Percentiles rank a stretch among this genome's conserved stretches.
phyloP scores from a whole-genome alignment of 1,140 invertebrate genomes.

The Neoseiulus cucumeris region DNA sequence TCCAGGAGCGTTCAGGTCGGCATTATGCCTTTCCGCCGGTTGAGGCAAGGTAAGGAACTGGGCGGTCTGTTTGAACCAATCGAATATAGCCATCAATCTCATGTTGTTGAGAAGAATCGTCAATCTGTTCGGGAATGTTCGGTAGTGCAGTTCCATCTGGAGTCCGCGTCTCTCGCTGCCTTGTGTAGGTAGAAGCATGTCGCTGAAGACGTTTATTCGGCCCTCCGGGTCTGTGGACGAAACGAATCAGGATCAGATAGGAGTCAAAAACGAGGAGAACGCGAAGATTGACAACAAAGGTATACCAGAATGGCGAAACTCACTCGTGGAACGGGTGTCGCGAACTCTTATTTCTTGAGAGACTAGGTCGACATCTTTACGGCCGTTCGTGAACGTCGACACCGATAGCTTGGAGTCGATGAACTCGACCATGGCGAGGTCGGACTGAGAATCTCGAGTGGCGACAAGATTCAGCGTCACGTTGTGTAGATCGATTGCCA shows the following conservation, averaged over 20 bases:
- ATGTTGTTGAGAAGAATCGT: conserved; percentile 86
- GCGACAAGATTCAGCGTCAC: conserved; percentile 13
- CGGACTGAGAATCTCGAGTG: not conserved
- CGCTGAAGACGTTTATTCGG: conserved; percentile 55
- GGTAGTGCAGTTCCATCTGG: conserved; percentile 63
- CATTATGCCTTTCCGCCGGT: conserved; percentile 19
- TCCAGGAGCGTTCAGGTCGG: not conserved
- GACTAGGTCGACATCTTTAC: conserved; percentile 75
- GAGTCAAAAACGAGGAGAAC: no score
- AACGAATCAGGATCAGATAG: no score
- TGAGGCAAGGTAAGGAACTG: conserved; percentile 43
- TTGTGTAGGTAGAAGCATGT: conserved; percentile 55
- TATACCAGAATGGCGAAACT: conserved; percentile 9
- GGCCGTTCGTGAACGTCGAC: conserved; percentile 61
- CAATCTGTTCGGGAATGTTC: conserved; percentile 42
- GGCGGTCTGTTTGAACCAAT: conserved; percentile 70
- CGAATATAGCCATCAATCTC: conserved; percentile 74
- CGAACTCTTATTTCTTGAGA: conserved; percentile 72
- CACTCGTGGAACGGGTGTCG: conserved; percentile 47
- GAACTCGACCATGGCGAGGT: conserved; percentile 67
- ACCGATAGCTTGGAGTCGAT: conserved; percentile 65
- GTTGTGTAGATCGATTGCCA: conserved; percentile 18
- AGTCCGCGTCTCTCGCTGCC: conserved; percentile 34
- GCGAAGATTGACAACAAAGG: no score
- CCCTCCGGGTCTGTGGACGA: conserved; percentile 32